phyloP scores from a whole-genome alignment of 2,797 vertebrate genomes.

The Enteromius thamalakanensis region DNA sequence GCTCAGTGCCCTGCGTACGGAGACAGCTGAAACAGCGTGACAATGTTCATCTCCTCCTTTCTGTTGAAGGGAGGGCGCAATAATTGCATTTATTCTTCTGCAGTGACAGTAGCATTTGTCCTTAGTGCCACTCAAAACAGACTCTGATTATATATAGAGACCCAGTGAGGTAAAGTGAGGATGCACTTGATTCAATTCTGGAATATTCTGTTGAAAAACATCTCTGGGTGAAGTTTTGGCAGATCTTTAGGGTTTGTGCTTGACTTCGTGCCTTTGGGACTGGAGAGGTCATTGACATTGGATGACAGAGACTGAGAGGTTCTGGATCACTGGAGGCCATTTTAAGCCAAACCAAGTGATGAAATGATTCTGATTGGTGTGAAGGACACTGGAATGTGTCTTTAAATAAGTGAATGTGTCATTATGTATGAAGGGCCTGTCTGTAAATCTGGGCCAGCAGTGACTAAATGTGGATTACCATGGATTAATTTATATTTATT shows the following conservation, averaged over 20 bases:
- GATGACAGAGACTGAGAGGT: slow-evolving; percentile 34
- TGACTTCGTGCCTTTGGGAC: slow-evolving; percentile 9
- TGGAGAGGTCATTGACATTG: slow-evolving; percentile 23
- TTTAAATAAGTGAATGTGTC: slow-evolving; percentile 16
- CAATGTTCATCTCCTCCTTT: slow-evolving; percentile 39
- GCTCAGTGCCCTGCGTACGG: neutral
- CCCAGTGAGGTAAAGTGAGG: slow-evolving; percentile 15
- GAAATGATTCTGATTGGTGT: slow-evolving; percentile 23
- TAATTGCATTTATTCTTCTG: slow-evolving; percentile 53
- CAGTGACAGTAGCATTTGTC: slow-evolving; percentile 43
- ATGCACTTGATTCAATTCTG: slow-evolving; percentile 1
- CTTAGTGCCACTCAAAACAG: slow-evolving; percentile 42
- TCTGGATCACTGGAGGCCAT: slow-evolving; percentile 19
- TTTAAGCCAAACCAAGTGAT: slow-evolving; percentile 28
- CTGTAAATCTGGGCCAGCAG: neutral
- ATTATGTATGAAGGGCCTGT: neutral
- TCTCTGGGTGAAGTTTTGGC: slow-evolving; percentile 20
- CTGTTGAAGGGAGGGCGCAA: slow-evolving; percentile 44
- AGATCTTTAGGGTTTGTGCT: slow-evolving; percentile 15
- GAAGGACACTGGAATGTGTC: slow-evolving; percentile 13
- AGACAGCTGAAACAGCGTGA: slow-evolving; percentile 34
- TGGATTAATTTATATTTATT: neutral
- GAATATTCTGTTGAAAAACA: slow-evolving; percentile 8
- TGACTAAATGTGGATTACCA: neutral
- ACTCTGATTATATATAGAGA: slow-evolving; percentile 14